phyloP scores from a whole-genome alignment of 2,113 vertebrate species.

The Atractosteus spatula region DNA sequence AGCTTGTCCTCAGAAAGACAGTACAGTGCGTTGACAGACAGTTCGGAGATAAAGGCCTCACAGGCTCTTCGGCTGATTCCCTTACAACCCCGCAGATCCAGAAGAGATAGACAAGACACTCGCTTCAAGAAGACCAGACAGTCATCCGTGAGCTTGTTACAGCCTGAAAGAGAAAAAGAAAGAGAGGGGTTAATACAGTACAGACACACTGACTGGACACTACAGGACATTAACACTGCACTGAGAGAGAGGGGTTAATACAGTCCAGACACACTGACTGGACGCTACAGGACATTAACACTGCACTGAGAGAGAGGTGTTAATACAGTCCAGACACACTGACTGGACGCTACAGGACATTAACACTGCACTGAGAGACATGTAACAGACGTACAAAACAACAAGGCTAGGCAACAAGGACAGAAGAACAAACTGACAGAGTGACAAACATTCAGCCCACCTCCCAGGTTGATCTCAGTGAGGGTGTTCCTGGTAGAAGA shows the following conservation, averaged over 20 bases:
- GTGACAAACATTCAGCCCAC: slow-evolving; percentile 45
- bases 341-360: background rate
- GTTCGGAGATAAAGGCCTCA: slow-evolving; percentile 93
- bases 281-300: no score
- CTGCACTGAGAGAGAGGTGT: no score
- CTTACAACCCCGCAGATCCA: slow-evolving; percentile 92
- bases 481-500: slow-evolving; percentile 94
- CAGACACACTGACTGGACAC: slow-evolving; percentile 1
- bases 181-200: background rate
- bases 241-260: no score
- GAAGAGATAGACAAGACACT: slow-evolving; percentile 83
- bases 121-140: slow-evolving; percentile 88
- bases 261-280: no score
- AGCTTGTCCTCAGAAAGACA: slow-evolving; percentile 98
- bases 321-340: background rate
- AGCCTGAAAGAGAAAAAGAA: slow-evolving; percentile 65
- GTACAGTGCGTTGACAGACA: slow-evolving; percentile 93
- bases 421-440: background rate
- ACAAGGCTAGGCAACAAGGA: background rate
- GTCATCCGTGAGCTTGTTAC: slow-evolving; percentile 90
- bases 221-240: background rate
- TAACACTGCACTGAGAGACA: background rate
- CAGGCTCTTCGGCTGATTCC: slow-evolving; percentile 91
- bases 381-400: background rate
- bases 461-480: slow-evolving; percentile 91